A percentile compares a stretch with the other conserved stretches of the same genome.
Evolutionary conservation across 1,140 invertebrate species (phyloP).

Genomic region (Thalassaphorura encarpata): DNA sequence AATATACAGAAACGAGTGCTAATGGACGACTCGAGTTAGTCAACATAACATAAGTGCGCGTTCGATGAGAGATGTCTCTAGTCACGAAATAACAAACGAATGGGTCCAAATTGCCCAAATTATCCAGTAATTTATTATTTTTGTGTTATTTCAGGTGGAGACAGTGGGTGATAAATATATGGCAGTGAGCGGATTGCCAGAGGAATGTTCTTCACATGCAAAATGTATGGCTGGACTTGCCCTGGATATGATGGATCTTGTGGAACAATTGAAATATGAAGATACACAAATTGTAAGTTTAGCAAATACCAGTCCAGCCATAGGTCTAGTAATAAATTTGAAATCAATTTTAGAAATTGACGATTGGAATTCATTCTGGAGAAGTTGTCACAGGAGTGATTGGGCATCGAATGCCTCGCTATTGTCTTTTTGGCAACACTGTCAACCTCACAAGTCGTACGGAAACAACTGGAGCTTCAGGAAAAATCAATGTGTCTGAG

Average conservation of each 20-base stretch:
- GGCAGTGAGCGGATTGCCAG: conserved; percentile 93
- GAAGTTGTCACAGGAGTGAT: conserved; percentile 95
- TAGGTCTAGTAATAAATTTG: neutral
- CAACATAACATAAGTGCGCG: too few species aligned
- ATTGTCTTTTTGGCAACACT: conserved; percentile 93
- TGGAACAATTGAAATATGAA: conserved; percentile 73
- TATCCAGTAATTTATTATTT: conserved; percentile 11
- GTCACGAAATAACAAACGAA: neutral
- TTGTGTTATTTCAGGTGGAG: conserved; percentile 64
- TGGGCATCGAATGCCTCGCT: conserved; percentile 92
- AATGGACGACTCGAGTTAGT: too few species aligned
- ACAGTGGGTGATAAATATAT: conserved; percentile 99
- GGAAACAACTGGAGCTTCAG: conserved; percentile 84
- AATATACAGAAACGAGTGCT: too few species aligned
- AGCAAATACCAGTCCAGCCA: neutral
- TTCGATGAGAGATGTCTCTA: too few species aligned
- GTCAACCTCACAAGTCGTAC: conserved; percentile 91
- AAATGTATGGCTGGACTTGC: conserved; percentile 85
- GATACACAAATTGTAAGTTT: conserved; percentile 68
- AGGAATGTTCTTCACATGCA: conserved; percentile 80
- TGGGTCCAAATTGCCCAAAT: neutral
- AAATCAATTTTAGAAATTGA: conserved; percentile 61
- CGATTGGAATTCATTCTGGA: conserved; percentile 91
- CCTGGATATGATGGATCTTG: conserved; percentile 91
- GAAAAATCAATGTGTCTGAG: conserved; percentile 88